These are phyloP conservation scores for Rhynchotus rufescens DNA, from an alignment of 2,797 vertebrate species.

Conservation along the genomic window DNA sequence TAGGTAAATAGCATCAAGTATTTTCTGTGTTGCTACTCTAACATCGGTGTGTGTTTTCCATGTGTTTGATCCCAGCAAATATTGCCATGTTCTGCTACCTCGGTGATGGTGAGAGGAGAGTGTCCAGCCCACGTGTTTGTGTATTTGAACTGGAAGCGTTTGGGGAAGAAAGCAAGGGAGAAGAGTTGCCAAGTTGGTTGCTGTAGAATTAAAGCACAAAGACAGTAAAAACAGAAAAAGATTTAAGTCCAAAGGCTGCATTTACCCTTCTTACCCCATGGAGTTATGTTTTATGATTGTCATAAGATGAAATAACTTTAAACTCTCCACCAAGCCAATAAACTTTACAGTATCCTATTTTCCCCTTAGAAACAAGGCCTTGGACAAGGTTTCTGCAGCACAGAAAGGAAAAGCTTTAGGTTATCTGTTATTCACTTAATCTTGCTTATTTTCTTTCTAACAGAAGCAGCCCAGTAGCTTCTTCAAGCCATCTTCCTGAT, in stretches of 20 bases:
- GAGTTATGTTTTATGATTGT: neutral
- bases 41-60: neutral
- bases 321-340: slow-evolving; percentile 21
- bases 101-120: neutral
- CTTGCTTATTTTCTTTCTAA: neutral
- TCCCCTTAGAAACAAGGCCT: neutral
- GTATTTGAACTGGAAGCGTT: slow-evolving; percentile 24
- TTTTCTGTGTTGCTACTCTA: neutral
- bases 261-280: slow-evolving; percentile 33
- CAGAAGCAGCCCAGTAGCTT: neutral
- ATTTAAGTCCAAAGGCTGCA: slow-evolving; percentile 44
- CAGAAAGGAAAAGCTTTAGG: neutral
- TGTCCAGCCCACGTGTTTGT: neutral
- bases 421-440: neutral
- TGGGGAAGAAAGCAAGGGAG: neutral
- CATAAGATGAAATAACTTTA: slow-evolving; percentile 36
- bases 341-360: slow-evolving; percentile 9
- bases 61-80: neutral
- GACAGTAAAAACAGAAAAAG: slow-evolving; percentile 18
- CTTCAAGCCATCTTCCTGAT: neutral
- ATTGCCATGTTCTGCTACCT: neutral
- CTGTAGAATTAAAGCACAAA: slow-evolving; percentile 2
- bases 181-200: neutral
- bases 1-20: neutral
- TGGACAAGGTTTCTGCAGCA: neutral